These are phyloP conservation scores for Diplazon laetatorius DNA, from an alignment of 2,888 invertebrate species.

Conservation along the genomic window DNA sequence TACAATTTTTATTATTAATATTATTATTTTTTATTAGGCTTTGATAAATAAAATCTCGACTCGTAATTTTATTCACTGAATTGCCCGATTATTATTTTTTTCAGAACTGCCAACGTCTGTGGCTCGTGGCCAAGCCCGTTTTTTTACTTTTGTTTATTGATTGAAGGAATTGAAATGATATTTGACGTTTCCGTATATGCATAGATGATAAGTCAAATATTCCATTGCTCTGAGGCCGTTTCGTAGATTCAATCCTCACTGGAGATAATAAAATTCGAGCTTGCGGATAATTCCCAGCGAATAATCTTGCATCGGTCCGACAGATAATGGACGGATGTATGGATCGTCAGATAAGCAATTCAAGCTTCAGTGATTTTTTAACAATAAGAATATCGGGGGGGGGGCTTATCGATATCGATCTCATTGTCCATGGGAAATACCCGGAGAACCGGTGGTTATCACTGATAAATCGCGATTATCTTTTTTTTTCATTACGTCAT, in stretches of 20 bases:
- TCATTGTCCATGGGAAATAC: conserved; percentile 29
- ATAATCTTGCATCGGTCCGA: conserved; percentile 10
- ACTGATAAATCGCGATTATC: not conserved
- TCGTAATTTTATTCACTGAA: too few relatives aligned
- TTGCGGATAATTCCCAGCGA: conserved; percentile 1
- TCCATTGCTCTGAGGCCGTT: not conserved
- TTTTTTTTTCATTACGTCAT: not conserved
- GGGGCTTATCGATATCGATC: conserved; percentile 17
- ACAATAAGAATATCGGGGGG: conserved; percentile 18
- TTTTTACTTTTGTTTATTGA: too few relatives aligned
- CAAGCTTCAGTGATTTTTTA: not conserved
- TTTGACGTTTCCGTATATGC: not conserved
- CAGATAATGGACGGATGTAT: not conserved
- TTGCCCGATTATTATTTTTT: too few relatives aligned
- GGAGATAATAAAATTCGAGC: conserved; percentile 22
- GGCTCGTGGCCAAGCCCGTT: too few relatives aligned
- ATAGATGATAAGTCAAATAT: not conserved
- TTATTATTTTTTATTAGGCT: not conserved
- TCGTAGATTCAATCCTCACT: conserved; percentile 16
- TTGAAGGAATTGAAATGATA: not conserved
- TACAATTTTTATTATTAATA: too few relatives aligned
- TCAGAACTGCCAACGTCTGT: not conserved
- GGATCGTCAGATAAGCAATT: not conserved
- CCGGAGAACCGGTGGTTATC: conserved; percentile 1
- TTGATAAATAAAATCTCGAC: too few relatives aligned